These are phyloP conservation scores for Onychorhynchus coronatus DNA, from an alignment of 2,113 vertebrate species.

Conservation along the genomic window DNA sequence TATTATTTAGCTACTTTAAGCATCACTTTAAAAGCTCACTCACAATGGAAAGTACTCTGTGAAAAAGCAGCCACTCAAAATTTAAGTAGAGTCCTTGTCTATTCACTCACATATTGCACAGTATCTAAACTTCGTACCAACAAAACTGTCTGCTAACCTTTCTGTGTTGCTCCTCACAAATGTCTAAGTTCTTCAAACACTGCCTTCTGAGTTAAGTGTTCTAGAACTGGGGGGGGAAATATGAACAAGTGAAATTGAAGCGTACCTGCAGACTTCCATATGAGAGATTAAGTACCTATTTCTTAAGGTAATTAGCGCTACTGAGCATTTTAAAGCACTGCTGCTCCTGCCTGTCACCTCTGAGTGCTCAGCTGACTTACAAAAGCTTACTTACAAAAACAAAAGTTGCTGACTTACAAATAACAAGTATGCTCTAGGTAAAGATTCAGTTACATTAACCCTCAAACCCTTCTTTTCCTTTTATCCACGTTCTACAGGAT, in stretches of 20 bases:
- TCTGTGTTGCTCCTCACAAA: not conserved
- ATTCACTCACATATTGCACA: not conserved
- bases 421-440: not conserved
- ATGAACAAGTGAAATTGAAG: not conserved
- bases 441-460: not conserved
- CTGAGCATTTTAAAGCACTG: not conserved
- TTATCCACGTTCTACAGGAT: not conserved
- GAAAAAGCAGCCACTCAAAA: not conserved
- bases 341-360: not conserved
- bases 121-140: not conserved
- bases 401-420: not conserved
- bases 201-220: not conserved
- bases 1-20: not conserved
- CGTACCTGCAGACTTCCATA: not conserved
- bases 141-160: not conserved
- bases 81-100: not conserved
- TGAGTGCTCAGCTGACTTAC: too few relatives aligned
- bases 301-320: not conserved
- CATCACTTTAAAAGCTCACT: not conserved
- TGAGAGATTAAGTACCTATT: not conserved
- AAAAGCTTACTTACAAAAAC: too few relatives aligned
- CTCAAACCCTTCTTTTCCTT: not conserved
- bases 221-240: not conserved
- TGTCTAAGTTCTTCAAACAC: not conserved
- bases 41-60: not conserved